Base-by-base conservation (phyloP, 2,888 invertebrate genomes). In the Leptarthrus brevirostris region DNA sequence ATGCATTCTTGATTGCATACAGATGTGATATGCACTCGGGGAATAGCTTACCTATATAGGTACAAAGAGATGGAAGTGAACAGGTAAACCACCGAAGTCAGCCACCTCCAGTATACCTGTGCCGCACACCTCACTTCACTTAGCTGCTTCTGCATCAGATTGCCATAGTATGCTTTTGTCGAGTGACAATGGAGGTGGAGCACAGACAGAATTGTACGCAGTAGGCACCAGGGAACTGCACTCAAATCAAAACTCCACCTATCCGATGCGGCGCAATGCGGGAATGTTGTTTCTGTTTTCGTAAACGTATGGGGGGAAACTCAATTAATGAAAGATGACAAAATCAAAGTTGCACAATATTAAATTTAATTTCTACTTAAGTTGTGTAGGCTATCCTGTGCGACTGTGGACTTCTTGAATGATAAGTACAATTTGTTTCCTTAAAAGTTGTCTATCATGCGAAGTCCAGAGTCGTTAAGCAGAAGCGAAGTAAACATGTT, bases 131-230 rank as follows among this genome's bases (percentile, higher is more conserved):
- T 58, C 18, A 20, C 58, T 20, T 34, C 20, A 24, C 22, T 24
- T 24, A 22, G 12, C 53, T 24, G 53, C 53, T 24, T 34, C 58
- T 58, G 36, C 18, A 53, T 1, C 14, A 18, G 6, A 36, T 30
- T 56, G 56, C 56, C 14, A 6, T 56, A 16, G 34, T 30, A n/a
- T 56, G 34, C 56, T 26, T n/a, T 22, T 12, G 24, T 8, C 36
- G 58, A 58, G 58, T 58, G 58, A 58, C 58, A 58, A 58, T 58
- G 58, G 58, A 58, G 58, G 58, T 58, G 58, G 58, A 58, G 58
- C 58, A 12, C 58, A 58, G 36, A 20, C 36, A 18, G 58, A 58
- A 58, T 36, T 58, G 58, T 26, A 36, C 58, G 40, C 40, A 40
- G 40, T 40, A 12, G 30, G n/a, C 12, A 40, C 12, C 14, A n/a